Evolutionary conservation across 2,113 vertebrate genomes (phyloP), one percentile per base, ranked within the genome.

Genomic region (Xiphophorus couchianus): DNA sequence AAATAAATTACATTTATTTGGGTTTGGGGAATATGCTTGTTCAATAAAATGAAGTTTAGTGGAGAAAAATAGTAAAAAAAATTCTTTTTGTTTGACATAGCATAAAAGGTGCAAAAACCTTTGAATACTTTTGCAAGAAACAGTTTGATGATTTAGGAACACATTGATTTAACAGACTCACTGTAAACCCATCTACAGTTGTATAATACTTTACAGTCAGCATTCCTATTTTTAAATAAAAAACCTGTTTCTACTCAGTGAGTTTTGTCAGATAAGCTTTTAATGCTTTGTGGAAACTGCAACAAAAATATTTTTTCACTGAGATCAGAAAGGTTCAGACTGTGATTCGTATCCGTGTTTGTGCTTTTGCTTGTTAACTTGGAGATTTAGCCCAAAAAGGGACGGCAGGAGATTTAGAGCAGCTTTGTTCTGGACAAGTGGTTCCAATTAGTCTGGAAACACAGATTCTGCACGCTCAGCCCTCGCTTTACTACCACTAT

Each of bases 361-460:
- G 25, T 37, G 37, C 71, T 44, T 78, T 74, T 82, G 66, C 76
- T 80, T 87, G 73, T 89, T 79, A 91, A 83, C 78, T 84, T 35
- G 82, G 86, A 85, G 78, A 87, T 81, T 84, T 67, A 72, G 74
- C 73, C 48, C 63, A 74, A 65, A 68, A 71, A 83, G 64, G 69
- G 60, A 28, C 74, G 35, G 77, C 73, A 78, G 66, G 71, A 78
- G 86, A 79, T 86, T 89, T 88, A 66, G 62, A 54, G 39, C 15
- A 76, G 77, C 75, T 84, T 76, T 73, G 30, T 71, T 77, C 73
- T 66, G 66, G 71, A 12, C 19, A 22, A 83, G 71, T 75, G 84
- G 83, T 82, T 90, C 87, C 83, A 90, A 88, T 92, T 88, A 91
- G 74, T 78, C 65, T 84, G 78, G 60, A 75, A 69, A 83, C 80